Evolutionary conservation across 1,140 invertebrate species (phyloP).

Genomic region (Mizuhopecten yessoensis): DNA sequence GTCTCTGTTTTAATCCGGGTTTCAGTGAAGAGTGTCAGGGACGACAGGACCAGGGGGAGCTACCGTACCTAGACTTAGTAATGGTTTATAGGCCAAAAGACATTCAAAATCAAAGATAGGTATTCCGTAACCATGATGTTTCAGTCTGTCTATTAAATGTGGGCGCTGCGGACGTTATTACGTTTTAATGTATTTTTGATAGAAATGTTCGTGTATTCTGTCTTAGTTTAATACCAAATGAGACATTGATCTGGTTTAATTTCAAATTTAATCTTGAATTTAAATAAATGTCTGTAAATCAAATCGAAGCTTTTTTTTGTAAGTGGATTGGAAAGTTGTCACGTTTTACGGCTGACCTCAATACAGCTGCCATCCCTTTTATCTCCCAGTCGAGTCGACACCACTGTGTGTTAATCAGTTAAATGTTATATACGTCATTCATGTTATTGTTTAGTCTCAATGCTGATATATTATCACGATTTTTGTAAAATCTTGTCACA

Average conservation of each 20-base stretch:
- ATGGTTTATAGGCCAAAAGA: background rate
- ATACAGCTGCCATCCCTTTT: too few species aligned
- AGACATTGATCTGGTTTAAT: background rate
- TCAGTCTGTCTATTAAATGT: background rate
- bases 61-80: background rate
- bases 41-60: background rate
- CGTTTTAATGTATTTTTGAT: background rate
- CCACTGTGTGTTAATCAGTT: too few species aligned
- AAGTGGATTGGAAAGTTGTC: background rate
- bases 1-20: background rate
- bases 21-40: background rate
- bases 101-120: background rate
- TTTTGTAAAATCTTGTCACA: too few species aligned
- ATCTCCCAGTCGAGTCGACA: too few species aligned
- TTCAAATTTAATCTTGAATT: background rate
- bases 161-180: background rate
- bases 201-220: background rate
- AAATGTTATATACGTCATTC: too few species aligned
- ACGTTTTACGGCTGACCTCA: background rate
- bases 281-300: background rate
- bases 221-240: background rate
- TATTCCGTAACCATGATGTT: background rate
- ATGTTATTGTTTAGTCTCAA: too few species aligned
- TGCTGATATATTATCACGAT: too few species aligned
- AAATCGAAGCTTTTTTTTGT: background rate